These are phyloP conservation scores for Theropithecus gelada DNA, from an alignment of 2,113 vertebrate genomes.

Conservation along the genomic window DNA sequence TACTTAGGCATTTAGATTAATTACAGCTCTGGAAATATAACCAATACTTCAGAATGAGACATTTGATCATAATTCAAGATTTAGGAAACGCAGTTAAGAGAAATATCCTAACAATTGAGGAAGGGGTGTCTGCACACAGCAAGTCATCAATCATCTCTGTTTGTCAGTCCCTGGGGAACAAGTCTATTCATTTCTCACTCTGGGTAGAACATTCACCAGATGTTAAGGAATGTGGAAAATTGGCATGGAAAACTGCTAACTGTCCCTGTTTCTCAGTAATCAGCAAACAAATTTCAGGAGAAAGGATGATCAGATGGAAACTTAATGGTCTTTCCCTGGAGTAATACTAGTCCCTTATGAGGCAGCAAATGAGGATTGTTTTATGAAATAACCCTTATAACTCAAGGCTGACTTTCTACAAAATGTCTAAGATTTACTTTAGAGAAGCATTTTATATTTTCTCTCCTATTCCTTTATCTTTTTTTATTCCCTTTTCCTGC, in stretches of 20 bases:
- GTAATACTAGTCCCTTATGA: background rate
- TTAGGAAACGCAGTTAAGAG: background rate
- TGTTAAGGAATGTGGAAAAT: background rate
- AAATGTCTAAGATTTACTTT: conserved; percentile 14
- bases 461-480: background rate
- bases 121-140: background rate
- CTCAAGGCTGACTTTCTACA: background rate
- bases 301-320: background rate
- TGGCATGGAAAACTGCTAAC: background rate
- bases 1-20: background rate
- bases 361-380: background rate
- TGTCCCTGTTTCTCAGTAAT: background rate
- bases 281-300: background rate
- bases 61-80: background rate
- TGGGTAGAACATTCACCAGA: background rate
- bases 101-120: background rate
- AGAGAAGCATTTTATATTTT: background rate
- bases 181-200: background rate
- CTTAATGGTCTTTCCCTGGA: background rate
- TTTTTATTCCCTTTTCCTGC: background rate
- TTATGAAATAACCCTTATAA: background rate
- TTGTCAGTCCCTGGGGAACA: background rate
- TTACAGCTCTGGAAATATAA: background rate
- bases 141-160: background rate
- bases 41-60: background rate